Conservation (phyloP, 2,888 invertebrate species). For the Crossocerus cetratus region DNA sequence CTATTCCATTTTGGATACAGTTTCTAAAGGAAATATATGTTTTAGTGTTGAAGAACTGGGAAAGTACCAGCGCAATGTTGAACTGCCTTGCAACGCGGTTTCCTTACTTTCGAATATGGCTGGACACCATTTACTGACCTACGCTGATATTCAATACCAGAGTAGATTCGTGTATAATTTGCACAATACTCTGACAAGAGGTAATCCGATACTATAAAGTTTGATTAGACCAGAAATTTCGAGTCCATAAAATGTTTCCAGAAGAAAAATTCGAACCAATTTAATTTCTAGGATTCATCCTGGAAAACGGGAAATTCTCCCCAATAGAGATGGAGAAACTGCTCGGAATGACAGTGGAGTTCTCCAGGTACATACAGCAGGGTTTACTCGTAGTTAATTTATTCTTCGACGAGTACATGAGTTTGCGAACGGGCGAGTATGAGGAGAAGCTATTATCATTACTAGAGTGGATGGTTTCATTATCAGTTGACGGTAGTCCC, state of each 20-base stretch:
- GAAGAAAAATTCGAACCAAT: too few species aligned
- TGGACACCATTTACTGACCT: slow-evolving; percentile 73
- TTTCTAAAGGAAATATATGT: slow-evolving; percentile 5
- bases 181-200: slow-evolving; percentile 68
- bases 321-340: slow-evolving; percentile 63
- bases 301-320: slow-evolving; percentile 66
- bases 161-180: slow-evolving; percentile 72
- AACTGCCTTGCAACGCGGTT: slow-evolving; percentile 70
- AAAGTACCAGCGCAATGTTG: slow-evolving; percentile 63
- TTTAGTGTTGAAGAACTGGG: slow-evolving; percentile 67
- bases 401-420: slow-evolving; percentile 70
- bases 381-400: slow-evolving; percentile 70
- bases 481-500: slow-evolving; percentile 60
- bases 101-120: slow-evolving; percentile 70
- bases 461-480: slow-evolving; percentile 69
- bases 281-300: slow-evolving; percentile 65
- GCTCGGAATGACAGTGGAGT: slow-evolving; percentile 66
- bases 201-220: slow-evolving; percentile 43
- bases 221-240: neutral
- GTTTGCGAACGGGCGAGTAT: slow-evolving; percentile 65
- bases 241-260: neutral
- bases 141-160: slow-evolving; percentile 68
- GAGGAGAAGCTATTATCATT: slow-evolving; percentile 63
- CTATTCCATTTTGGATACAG: neutral
- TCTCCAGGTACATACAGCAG: slow-evolving; percentile 73